A percentile compares a stretch with the other conserved stretches of the same genome.
phyloP scores from a whole-genome alignment of 2,797 vertebrate species.

The Onychomys torridus region DNA sequence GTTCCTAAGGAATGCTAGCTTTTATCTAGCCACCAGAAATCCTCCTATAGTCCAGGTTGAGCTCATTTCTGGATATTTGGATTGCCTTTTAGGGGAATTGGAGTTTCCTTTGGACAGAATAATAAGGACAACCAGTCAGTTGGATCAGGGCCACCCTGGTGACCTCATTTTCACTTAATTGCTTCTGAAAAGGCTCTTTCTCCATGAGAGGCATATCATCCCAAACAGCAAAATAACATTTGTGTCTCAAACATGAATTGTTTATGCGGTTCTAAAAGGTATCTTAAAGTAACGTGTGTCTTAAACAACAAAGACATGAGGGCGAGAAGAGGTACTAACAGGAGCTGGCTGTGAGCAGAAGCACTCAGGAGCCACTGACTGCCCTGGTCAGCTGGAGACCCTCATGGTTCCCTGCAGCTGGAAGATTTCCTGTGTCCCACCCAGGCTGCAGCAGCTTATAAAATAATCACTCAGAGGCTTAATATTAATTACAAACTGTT shows the following conservation, averaged over 20 bases:
- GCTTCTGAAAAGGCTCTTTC: neutral
- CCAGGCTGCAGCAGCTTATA: too few relatives aligned
- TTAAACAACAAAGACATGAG: fast-evolving
- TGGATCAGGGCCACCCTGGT: neutral
- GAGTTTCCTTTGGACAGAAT: neutral
- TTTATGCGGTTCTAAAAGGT: neutral
- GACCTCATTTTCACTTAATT: neutral
- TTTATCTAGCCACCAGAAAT: neutral
- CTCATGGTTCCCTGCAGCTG: neutral
- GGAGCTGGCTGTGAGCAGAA: fast-evolving
- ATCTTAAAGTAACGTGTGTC: fast-evolving
- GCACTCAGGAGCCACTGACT: neutral
- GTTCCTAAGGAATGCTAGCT: neutral
- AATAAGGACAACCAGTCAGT: neutral
- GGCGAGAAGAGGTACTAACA: fast-evolving
- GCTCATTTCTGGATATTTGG: neutral
- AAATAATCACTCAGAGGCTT: too few relatives aligned
- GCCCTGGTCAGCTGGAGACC: neutral
- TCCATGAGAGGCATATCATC: neutral
- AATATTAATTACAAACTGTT: too few relatives aligned
- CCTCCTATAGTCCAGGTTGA: neutral
- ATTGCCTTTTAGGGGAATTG: neutral
- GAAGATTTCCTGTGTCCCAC: too few relatives aligned
- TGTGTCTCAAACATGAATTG: fast-evolving
- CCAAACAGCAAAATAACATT: neutral